Conservation (phyloP, 53 echinoderm and acorn worm genomes). For the Zoroaster sp. region DNA sequence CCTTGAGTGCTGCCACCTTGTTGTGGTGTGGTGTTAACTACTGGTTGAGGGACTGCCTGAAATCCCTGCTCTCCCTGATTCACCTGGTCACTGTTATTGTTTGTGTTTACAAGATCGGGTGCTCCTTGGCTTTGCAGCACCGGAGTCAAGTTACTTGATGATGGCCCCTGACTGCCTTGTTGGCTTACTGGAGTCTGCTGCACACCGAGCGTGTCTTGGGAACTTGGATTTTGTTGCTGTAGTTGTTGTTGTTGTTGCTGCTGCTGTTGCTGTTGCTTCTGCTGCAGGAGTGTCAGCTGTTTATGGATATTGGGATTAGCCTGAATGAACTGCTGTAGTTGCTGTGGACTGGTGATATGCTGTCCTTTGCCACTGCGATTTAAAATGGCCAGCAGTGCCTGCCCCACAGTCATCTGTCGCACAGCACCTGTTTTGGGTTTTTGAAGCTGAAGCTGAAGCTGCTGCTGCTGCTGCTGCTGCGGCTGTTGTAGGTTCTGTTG, state of each 20-base stretch:
- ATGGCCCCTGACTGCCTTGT: not conserved
- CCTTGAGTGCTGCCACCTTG: not conserved
- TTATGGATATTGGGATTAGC: constrained; percentile 29
- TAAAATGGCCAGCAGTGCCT: constrained; percentile 31
- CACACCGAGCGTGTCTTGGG: not conserved
- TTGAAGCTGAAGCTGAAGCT: constrained; percentile 16
- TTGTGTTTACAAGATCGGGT: not conserved
- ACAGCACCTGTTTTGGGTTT: constrained; percentile 9
- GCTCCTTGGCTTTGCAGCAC: not conserved
- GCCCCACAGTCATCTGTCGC: constrained; percentile 32
- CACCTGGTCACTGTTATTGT: constrained; percentile 39
- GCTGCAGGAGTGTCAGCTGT: constrained; percentile 4
- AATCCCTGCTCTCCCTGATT: constrained; percentile 6
- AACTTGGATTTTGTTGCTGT: constrained; percentile 17
- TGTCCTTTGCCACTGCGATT: constrained; percentile 46
- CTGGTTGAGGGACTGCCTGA: not conserved
- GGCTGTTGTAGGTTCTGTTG: constrained; percentile 17
- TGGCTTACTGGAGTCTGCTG: not conserved
- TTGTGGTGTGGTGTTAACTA: not conserved
- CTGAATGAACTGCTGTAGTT: constrained; percentile 48
- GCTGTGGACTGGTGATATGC: constrained; percentile 35
- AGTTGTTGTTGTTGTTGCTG: constrained; percentile 21
- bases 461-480: constrained; percentile 31
- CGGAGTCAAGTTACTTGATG: not conserved
- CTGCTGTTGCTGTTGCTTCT: constrained; percentile 22